These are phyloP conservation scores for Chelidonichthys spinosus DNA, from an alignment of 2,797 vertebrate species.

Conservation along the genomic window DNA sequence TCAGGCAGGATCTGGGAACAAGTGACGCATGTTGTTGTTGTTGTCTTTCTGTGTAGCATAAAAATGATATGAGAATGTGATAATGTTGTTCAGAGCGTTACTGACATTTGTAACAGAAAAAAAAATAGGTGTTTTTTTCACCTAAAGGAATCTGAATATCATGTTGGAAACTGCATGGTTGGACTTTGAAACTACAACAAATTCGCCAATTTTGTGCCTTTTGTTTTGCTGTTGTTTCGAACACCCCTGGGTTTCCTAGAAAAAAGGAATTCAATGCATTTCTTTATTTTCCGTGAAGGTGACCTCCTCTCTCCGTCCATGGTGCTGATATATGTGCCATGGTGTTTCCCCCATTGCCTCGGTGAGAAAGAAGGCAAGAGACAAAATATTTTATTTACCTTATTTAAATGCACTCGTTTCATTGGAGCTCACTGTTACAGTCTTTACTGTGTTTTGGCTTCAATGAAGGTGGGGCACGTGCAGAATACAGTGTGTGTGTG, in stretches of 20 bases:
- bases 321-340: not conserved
- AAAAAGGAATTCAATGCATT: not conserved
- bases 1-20: too few species aligned
- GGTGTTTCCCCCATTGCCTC: not conserved
- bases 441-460: not conserved
- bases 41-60: too few species aligned
- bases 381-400: not conserved
- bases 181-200: not conserved
- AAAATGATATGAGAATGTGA: too few species aligned
- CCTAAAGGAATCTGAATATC: too few species aligned
- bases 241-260: not conserved
- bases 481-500: too few species aligned
- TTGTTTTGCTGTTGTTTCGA: not conserved
- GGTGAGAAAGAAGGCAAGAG: not conserved
- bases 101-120: too few species aligned
- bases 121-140: too few species aligned
- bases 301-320: not conserved
- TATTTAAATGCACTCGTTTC: not conserved
- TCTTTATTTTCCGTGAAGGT: not conserved
- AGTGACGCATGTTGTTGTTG: too few species aligned
- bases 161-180: not conserved
- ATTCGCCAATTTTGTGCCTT: not conserved
- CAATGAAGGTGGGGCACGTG: too few species aligned
- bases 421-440: not conserved
- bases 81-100: too few species aligned